Evolutionary conservation across 2,113 vertebrate species (phyloP).

Genomic region (Laterallus jamaicensis): DNA sequence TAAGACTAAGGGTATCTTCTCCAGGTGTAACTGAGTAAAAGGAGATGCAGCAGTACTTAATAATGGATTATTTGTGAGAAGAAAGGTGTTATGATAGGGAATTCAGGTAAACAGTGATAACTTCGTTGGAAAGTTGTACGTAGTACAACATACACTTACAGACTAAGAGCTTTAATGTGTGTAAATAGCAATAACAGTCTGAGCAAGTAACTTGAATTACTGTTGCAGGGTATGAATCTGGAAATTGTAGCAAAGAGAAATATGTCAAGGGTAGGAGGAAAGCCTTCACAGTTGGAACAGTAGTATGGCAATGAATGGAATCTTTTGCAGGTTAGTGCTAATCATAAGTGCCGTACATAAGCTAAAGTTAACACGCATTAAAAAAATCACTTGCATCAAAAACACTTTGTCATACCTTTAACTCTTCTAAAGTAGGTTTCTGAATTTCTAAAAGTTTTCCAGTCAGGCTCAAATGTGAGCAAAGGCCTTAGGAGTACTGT

Average conservation of each 20-base stretch:
- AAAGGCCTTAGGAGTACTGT: not conserved
- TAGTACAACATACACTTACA: not conserved
- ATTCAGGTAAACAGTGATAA: not conserved
- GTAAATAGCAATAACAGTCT: not conserved
- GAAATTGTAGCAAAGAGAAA: not conserved
- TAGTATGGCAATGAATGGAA: not conserved
- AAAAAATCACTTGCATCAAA: not conserved
- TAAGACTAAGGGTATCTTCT: not conserved
- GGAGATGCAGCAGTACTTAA: not conserved
- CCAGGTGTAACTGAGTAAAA: not conserved
- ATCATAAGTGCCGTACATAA: not conserved
- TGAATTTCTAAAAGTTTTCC: not conserved
- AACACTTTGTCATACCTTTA: not conserved
- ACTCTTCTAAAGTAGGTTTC: not conserved
- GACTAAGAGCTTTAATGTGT: not conserved
- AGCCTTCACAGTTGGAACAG: not conserved
- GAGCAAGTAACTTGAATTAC: not conserved
- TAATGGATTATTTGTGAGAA: not conserved
- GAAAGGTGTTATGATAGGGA: not conserved
- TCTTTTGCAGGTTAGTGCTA: accelerated
- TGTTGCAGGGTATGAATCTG: not conserved
- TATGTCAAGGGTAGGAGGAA: not conserved
- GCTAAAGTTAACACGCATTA: not conserved
- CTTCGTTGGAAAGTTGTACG: not conserved
- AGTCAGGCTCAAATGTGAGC: not conserved